These are phyloP conservation scores for Prochilodus magdalenae DNA, from an alignment of 2,113 vertebrate genomes.

Conservation along the genomic window DNA sequence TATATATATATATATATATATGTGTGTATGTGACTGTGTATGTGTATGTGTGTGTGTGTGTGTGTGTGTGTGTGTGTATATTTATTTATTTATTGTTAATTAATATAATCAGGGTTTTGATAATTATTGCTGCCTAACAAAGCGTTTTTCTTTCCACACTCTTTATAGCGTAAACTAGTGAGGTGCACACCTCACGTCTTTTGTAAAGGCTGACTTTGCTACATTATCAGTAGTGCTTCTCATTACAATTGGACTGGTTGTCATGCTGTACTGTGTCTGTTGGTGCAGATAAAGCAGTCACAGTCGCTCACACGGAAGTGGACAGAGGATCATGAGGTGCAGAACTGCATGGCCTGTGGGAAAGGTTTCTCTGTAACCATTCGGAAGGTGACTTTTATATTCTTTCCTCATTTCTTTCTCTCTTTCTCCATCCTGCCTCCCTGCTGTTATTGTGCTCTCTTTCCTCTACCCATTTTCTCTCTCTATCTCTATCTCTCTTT, in stretches of 20 bases:
- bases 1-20: too few species aligned
- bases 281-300: conserved; percentile 90
- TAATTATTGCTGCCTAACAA: background rate
- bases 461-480: background rate
- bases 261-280: conserved; percentile 15
- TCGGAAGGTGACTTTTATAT: conserved; percentile 83
- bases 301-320: conserved; percentile 96
- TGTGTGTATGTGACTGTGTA: too few species aligned
- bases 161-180: too few species aligned
- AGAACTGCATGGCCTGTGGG: conserved; percentile 97
- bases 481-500: conserved; percentile 36
- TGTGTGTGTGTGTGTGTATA: too few species aligned
- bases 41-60: too few species aligned
- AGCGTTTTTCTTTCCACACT: too few species aligned
- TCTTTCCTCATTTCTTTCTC: background rate
- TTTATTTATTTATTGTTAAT: too few species aligned
- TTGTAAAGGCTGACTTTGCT: background rate
- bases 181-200: too few species aligned
- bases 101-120: too few species aligned
- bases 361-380: conserved; percentile 93
- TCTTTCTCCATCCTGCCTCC: background rate
- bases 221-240: background rate
- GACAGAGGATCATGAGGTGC: conserved; percentile 95
- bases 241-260: background rate
- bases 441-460: background rate